Evolutionary conservation across 2,888 invertebrate species (phyloP).

Genomic region (Drosophila nr. perissopoda): DNA sequence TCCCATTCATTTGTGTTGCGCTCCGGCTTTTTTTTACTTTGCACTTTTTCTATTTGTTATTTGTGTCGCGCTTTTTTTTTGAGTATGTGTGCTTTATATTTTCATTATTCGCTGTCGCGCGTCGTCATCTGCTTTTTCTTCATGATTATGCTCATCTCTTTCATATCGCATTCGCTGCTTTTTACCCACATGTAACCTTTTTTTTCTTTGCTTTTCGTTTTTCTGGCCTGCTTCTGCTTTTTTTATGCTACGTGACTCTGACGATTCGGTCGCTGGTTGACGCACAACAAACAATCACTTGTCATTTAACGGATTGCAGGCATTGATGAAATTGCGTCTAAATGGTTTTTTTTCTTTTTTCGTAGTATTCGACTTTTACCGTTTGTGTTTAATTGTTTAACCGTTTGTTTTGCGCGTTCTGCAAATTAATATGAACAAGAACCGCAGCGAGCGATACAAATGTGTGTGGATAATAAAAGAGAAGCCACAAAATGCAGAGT

Average conservation of each 20-base stretch:
- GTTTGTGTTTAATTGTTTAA: constrained; percentile 29
- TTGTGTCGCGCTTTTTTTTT: constrained; percentile 35
- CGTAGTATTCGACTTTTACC: constrained; percentile 47
- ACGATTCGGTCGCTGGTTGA: constrained; percentile 29
- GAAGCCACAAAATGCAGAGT: constrained; percentile 45
- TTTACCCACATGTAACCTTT: constrained; percentile 59
- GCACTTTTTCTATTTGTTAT: constrained; percentile 45
- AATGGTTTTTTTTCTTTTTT: constrained; percentile 27
- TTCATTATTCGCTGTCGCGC: constrained; percentile 36
- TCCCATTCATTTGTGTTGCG: constrained; percentile 66
- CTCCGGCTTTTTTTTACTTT: constrained; percentile 40
- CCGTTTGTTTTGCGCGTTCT: constrained; percentile 62
- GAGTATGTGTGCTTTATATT: constrained; percentile 18
- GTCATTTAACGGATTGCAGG: constrained; percentile 32
- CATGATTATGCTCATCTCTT: constrained; percentile 25
- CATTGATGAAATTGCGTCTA: constrained; percentile 36
- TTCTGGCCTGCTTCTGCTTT: constrained; percentile 37
- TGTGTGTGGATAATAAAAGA: constrained; percentile 51
- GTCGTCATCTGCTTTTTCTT: constrained; percentile 26
- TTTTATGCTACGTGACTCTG: constrained; percentile 58
- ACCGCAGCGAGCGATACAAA: constrained; percentile 59
- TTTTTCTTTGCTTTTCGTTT: constrained; percentile 8
- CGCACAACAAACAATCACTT: constrained; percentile 40
- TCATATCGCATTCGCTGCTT: constrained; percentile 41
- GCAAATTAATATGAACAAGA: constrained; percentile 47